These are phyloP conservation scores for Otolemur crassicaudatus DNA, from an alignment of 2,797 vertebrate genomes.

Conservation along the genomic window DNA sequence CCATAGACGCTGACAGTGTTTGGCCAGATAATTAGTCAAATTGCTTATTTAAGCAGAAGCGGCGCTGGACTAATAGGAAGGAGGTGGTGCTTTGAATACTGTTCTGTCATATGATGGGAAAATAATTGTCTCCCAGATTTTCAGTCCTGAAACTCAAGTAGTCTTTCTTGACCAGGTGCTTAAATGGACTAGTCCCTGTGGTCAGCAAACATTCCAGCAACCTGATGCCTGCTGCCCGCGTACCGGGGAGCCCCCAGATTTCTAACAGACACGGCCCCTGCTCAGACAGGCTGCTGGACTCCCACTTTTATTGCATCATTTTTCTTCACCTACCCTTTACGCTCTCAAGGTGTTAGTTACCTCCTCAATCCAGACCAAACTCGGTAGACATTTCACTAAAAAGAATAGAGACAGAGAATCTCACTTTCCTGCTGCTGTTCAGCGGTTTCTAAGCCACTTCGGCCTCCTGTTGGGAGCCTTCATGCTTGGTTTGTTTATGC, in stretches of 20 bases:
- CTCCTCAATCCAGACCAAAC: slow-evolving; percentile 67
- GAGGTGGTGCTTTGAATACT: not conserved
- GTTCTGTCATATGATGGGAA: not conserved
- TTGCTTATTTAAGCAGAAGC: not conserved
- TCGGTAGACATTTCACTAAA: slow-evolving; percentile 74
- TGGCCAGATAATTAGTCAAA: not conserved
- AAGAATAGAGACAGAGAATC: slow-evolving; percentile 76
- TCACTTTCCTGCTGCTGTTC: slow-evolving; percentile 66
- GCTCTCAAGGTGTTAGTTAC: slow-evolving; percentile 68
- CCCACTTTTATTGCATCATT: not conserved
- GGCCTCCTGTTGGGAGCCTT: slow-evolving; percentile 78
- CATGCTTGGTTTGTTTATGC: slow-evolving; percentile 81
- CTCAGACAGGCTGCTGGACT: not conserved
- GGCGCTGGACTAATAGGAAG: not conserved
- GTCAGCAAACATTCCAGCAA: not conserved
- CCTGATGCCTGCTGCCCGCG: not conserved
- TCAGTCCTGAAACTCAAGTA: not conserved
- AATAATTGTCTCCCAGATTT: not conserved
- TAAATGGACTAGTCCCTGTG: not conserved
- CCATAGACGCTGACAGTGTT: not conserved
- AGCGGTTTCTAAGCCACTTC: slow-evolving; percentile 64
- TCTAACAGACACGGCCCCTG: not conserved
- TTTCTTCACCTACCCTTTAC: slow-evolving; percentile 62
- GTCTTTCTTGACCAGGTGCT: slow-evolving; percentile 11
- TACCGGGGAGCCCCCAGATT: not conserved